Base-by-base conservation (phyloP, 2,888 invertebrate genomes). In the Drosophila formosana region DNA sequence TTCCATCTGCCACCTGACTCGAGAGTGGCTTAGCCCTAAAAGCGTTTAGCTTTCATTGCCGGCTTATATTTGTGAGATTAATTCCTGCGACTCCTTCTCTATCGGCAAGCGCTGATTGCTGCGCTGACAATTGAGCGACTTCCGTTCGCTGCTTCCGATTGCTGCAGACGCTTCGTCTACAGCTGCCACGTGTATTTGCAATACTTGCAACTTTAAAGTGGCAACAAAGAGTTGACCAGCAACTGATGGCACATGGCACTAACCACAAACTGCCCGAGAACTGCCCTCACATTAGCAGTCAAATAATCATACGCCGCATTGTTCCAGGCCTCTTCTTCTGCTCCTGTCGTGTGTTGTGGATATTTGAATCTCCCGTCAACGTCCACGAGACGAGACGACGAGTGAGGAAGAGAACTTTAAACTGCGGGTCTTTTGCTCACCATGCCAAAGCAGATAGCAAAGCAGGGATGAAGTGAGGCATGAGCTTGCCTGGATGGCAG, bases 231-330 rank as follows among this genome's bases (percentile, higher is more conserved):
- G 49, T 43, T 67, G 30, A 34, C 51, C 61, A 18, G 34, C 11
- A 9, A n/a, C n/a, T n/a, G 11, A 37, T 18, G 18, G 39, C 55
- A 66, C 58, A 62, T 46, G 52, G 50, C 65, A 43, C 70, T 64
- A 61, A 47, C 72, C 82, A 71, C 82, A 78, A 67, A 13, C 76
- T 72, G 65, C 34, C 53, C 70, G 34, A 56, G 45, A 39, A 43
- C 55, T 67, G 63, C 52, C 75, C 72, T 75, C 75, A 78, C 75
- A 75, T 75, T 74, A 72, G 61, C 74, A 75, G 64, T 55, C 71
- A 67, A 88, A 88, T 80, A 84, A 88, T 80, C 83, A 88, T 88
- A 72, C 71, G 86, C 88, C 88, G 88, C 88, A 85, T 85, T 82
- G 88, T 85, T 53, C 68, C 55, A 65, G 53, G 45, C 47, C 69